Conservation (phyloP, 2,888 invertebrate genomes). For the Nomada lathburiana region DNA sequence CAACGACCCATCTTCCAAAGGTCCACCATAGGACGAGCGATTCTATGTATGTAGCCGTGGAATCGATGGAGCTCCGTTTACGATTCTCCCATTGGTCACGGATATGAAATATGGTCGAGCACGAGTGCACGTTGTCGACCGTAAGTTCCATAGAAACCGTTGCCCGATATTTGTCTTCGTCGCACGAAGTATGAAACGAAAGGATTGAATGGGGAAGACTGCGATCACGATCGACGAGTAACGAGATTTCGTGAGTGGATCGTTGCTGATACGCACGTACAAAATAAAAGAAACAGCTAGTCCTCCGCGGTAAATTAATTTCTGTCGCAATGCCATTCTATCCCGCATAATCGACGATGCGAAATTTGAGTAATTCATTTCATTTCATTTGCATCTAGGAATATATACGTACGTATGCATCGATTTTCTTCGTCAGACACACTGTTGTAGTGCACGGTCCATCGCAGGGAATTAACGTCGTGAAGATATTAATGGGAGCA, state of each 20-base stretch:
- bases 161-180: constrained; percentile 60
- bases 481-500: constrained; percentile 13
- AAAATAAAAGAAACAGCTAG: neutral
- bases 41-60: neutral
- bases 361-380: neutral
- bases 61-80: constrained; percentile 46
- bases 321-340: neutral
- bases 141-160: constrained; percentile 30
- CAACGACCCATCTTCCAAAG: neutral
- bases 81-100: constrained; percentile 37
- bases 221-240: constrained; percentile 9
- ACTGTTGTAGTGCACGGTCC: neutral
- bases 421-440: neutral
- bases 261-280: neutral
- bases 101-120: constrained; percentile 54
- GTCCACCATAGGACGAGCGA: neutral
- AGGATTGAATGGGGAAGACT: neutral
- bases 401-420: neutral
- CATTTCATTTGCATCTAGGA: neutral
- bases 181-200: constrained; percentile 15
- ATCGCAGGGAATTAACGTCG: constrained; percentile 3
- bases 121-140: constrained; percentile 14
- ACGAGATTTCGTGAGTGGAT: neutral
- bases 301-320: constrained; percentile 3
- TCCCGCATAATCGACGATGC: neutral